Base-by-base conservation (phyloP, 2,113 vertebrate genomes). In the Acrocephalus arundinaceus region DNA sequence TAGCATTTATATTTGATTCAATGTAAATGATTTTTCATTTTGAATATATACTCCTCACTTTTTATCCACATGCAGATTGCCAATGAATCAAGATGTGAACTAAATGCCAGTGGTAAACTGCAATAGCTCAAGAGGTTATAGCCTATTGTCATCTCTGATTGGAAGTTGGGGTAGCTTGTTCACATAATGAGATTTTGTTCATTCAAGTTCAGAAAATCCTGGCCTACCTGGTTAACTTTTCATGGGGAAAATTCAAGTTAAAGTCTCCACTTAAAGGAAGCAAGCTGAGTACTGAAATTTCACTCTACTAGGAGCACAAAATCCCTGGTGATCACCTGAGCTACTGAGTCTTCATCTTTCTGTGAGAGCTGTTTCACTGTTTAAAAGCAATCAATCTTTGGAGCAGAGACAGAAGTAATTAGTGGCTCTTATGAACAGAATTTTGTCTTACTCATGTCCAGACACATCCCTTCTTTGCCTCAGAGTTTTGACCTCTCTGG, bases 1-100 rank as follows among this genome's bases (percentile, higher is more conserved):
- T 95, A 87, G 78, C 87, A 95, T 94, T 92, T 96, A 84, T 91
- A 94, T 93, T 95, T 94, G 86, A 67, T 93, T 87, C 81, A 73
- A 76, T 87, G 62, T 73, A 75, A 96, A 90, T 85, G 9, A 73
- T 87, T 85, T 85, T 94, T 89, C 31, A 28, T 87, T 94, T 91
- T 79, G 17, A 48, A 43, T 76, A 57, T 85, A 73, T 73, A 35
- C 8, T 63, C 22, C 58, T 85, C 27, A 41, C 15, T 72, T 87
- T 85, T 93, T 85, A 85, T 73, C 17, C 54, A n/a, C 25, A 33
- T 25, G 7, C 0, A 0, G 90, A 49, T 72, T 87, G 35, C 27
- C 27, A 87, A 7, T 82, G 85, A 82, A 85, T 77, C 66, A 33
- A 59, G 24, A 59, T 68, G 41, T 55, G 86, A 94, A 48, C 48